A percentile compares a stretch with the other conserved stretches of the same genome.
Evolutionary conservation across 2,797 vertebrate genomes (phyloP).

Genomic region (Emydoidea blandingii): DNA sequence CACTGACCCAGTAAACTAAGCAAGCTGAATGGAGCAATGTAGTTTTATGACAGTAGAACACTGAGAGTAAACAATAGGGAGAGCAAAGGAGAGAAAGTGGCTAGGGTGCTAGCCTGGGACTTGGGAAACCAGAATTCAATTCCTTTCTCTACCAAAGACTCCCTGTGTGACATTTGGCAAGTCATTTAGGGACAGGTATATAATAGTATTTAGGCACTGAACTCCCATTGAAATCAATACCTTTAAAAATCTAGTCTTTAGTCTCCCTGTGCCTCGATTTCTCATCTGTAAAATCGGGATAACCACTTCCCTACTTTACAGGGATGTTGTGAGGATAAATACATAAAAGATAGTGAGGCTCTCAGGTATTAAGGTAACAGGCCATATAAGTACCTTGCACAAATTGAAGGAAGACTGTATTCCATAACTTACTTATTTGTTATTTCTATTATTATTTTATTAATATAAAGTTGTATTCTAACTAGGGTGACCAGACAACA

Average conservation of each 20-base stretch:
- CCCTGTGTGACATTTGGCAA: not conserved
- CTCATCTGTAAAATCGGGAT: not conserved
- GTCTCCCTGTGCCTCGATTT: not conserved
- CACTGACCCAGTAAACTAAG: accelerated
- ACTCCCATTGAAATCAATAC: not conserved
- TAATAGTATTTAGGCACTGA: not conserved
- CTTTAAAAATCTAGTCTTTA: not conserved
- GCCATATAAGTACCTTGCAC: not conserved
- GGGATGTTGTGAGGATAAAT: not conserved
- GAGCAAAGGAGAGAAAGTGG: not conserved
- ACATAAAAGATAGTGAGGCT: accelerated
- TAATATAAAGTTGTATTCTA: not conserved
- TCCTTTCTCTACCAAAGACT: not conserved
- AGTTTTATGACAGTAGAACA: not conserved
- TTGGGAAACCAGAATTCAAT: not conserved
- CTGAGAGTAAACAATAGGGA: not conserved
- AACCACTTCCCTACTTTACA: accelerated
- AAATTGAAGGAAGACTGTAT: not conserved
- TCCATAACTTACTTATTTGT: accelerated
- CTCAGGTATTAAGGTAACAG: accelerated
- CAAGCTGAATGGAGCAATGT: not conserved
- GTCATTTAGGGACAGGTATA: not conserved
- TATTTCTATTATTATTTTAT: not conserved
- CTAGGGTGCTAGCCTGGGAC: not conserved
- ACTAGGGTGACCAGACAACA: no score